Base-by-base conservation (phyloP, 2,888 invertebrate genomes). In the Agriotes lineatus region DNA sequence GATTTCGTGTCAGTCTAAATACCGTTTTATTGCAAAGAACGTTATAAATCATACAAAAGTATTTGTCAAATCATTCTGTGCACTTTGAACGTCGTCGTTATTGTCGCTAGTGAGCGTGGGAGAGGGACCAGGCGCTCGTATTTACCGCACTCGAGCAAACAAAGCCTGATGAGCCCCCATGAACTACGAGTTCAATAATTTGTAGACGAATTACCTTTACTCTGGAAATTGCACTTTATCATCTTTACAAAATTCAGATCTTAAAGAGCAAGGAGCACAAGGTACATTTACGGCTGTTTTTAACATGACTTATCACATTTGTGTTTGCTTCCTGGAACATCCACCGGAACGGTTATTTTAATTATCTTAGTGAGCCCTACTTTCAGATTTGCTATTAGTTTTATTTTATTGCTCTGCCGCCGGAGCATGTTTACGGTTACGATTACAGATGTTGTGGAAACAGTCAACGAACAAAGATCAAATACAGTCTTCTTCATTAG, bases 101-200 rank as follows among this genome's bases (percentile, higher is more conserved):
- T 65, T 64, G 69, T 65, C 69, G 64, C 64, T 69, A 65, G 69
- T 65, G 65, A 69, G 65, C 69, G 69, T 69, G 69, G 64, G 69
- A 69, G 45, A 33, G 30, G 18, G 42, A 20, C 64, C 69, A 69
- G 64, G 60, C 69, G 69, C 45, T 65, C 64, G 64, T 69, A 69
- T 69, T 69, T 69, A 69, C 65, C 69, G 65, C 69, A 65, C 69
- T 59, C 64, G 60, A 64, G 69, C 64, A 69, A 69, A 69, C 69
- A 69, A 69, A 69, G 69, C 64, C 64, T 69, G 65, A 69, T 69
- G 69, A 69, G 69, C 69, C 69, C 69, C 48, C 69, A 69, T 69
- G 64, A 64, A 60, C 59, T 69, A 69, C 59, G 60, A 69, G 69
- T 69, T 69, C 69, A 60, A 69, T 69, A 69, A 69, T 69, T 69